Conservation (phyloP, 2,888 invertebrate genomes). For the Sipha maydis region DNA sequence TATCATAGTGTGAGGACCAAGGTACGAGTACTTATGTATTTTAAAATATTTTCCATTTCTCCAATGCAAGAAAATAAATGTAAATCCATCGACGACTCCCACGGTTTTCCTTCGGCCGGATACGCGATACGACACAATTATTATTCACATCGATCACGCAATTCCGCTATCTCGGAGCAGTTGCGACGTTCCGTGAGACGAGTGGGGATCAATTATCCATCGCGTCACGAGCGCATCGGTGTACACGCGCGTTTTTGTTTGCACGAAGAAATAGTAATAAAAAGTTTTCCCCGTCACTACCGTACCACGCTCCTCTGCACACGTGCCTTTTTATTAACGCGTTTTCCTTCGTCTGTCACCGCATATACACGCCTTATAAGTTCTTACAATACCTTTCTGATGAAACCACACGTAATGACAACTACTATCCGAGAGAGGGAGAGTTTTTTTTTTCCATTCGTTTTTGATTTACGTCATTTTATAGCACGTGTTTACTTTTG, state of each 20-base stretch:
- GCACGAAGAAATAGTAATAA: neutral
- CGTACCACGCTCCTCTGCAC: neutral
- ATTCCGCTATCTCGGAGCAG: too few species aligned
- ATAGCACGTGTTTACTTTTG: neutral
- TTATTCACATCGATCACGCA: too few species aligned
- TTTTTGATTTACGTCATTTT: conserved; percentile 33
- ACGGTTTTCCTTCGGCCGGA: too few species aligned
- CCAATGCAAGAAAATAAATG: too few species aligned
- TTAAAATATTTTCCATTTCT: too few species aligned
- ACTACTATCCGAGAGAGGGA: neutral
- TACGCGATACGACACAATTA: too few species aligned
- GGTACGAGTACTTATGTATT: too few species aligned
- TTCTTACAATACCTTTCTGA: conserved; percentile 36
- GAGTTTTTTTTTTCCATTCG: neutral
- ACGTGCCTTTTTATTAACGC: conserved; percentile 18
- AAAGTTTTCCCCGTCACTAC: conserved; percentile 15
- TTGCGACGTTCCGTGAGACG: neutral
- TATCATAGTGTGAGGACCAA: too few species aligned
- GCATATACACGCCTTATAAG: neutral
- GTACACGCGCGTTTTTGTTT: too few species aligned
- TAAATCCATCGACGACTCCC: too few species aligned
- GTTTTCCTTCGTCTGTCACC: conserved; percentile 31
- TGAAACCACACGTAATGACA: conserved; percentile 47
- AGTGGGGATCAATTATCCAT: neutral
- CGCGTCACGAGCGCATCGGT: too few species aligned